Conservation (phyloP, 64 coral and sea anemone genomes). For the Anthopleura sola region DNA sequence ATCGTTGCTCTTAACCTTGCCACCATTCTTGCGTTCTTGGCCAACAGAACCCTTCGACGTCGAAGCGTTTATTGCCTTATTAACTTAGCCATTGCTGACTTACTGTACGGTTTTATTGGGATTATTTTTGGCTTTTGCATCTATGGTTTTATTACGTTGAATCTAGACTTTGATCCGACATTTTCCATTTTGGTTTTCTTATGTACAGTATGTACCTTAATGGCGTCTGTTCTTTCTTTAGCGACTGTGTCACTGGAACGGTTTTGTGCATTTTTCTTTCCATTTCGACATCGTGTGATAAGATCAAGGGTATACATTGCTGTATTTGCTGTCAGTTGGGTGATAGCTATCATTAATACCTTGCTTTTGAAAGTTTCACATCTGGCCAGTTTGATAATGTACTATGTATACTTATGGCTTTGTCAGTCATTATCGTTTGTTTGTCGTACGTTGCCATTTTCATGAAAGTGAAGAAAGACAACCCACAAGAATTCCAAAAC, state of each 20-base stretch:
- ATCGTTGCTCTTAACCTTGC: not conserved
- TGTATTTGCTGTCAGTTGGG: not conserved
- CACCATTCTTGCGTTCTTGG: not conserved
- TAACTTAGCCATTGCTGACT: not conserved
- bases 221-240: not conserved
- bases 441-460: not conserved
- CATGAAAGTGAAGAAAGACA: not conserved
- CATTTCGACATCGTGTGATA: not conserved
- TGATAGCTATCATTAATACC: not conserved
- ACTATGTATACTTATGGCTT: not conserved
- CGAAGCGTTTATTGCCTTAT: conserved; percentile 5
- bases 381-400: not conserved
- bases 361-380: not conserved
- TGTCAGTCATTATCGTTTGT: not conserved
- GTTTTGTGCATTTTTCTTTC: not conserved
- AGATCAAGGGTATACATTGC: not conserved
- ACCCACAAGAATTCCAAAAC: not conserved
- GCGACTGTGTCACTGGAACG: not conserved
- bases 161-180: not conserved
- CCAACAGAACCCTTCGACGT: not conserved
- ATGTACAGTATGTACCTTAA: not conserved
- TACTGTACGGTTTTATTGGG: not conserved
- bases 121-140: not conserved
- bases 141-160: not conserved
- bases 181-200: not conserved